phyloP scores from a whole-genome alignment of 2,888 invertebrate species.

The Zygogramma bicolorata region DNA sequence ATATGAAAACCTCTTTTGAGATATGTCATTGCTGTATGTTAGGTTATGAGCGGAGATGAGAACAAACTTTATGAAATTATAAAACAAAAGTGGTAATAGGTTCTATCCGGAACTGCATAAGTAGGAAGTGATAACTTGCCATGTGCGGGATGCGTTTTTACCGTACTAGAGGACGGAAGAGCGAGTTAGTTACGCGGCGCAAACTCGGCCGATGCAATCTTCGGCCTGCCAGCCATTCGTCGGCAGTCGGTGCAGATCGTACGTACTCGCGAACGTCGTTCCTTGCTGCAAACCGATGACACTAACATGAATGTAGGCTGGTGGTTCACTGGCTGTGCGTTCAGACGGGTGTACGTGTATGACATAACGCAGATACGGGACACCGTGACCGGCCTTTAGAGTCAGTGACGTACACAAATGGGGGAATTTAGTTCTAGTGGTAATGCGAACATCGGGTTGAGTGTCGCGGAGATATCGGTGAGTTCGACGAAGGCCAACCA shows the following conservation, averaged over 20 bases:
- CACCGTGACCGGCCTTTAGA: constrained; percentile 56
- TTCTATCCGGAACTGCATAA: no score
- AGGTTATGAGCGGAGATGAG: no score
- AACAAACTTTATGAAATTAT: no score
- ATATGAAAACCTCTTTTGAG: no score
- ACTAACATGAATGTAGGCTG: constrained; percentile 63
- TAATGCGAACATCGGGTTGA: constrained; percentile 66
- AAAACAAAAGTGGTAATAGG: no score
- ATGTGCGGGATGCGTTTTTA: background rate
- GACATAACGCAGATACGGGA: constrained; percentile 57
- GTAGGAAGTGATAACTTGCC: no score
- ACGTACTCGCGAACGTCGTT: constrained; percentile 51
- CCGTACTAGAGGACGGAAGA: constrained; percentile 39
- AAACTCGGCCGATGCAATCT: constrained; percentile 53
- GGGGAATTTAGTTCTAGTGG: constrained; percentile 68
- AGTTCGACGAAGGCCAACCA: constrained; percentile 60
- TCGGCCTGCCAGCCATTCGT: constrained; percentile 55
- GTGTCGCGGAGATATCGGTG: constrained; percentile 65
- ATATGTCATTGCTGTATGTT: no score
- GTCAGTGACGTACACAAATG: constrained; percentile 65
- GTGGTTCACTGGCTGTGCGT: constrained; percentile 63
- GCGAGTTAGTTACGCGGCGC: constrained; percentile 44
- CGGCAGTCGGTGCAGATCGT: constrained; percentile 50
- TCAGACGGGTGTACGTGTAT: constrained; percentile 60
- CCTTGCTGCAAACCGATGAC: constrained; percentile 58